These are phyloP conservation scores for Scartelaos histophorus DNA, from an alignment of 2,113 vertebrate genomes.

Conservation along the genomic window DNA sequence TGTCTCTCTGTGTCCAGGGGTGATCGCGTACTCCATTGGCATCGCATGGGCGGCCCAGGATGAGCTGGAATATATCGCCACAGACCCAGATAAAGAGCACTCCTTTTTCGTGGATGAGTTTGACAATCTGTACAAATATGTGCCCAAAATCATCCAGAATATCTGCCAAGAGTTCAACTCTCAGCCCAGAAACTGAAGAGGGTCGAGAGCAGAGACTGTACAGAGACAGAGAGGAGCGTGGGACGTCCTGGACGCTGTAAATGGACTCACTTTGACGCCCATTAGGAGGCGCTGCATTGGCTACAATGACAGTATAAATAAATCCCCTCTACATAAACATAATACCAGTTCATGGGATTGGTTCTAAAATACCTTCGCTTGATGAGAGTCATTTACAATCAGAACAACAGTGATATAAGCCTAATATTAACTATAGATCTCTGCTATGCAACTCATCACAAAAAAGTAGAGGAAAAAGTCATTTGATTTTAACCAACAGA, in stretches of 20 bases:
- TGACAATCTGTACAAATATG: conserved; percentile 88
- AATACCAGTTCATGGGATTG: not conserved
- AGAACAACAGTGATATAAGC: not conserved
- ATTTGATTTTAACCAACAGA: not conserved
- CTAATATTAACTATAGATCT: not conserved
- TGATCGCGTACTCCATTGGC: conserved; percentile 92
- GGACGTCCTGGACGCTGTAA: conserved; percentile 34
- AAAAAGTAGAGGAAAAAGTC: not conserved
- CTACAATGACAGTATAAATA: conserved; percentile 26
- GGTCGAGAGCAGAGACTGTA: not conserved
- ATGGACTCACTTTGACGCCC: conserved; percentile 45
- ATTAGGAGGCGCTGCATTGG: conserved; percentile 48
- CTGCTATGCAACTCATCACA: not conserved
- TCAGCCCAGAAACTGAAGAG: conserved; percentile 89
- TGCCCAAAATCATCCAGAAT: conserved; percentile 90
- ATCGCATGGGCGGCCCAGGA: conserved; percentile 96
- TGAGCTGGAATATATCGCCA: conserved; percentile 94
- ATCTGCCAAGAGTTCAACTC: conserved; percentile 98
- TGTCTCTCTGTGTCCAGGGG: conserved; percentile 73
- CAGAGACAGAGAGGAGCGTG: conserved; percentile 8
- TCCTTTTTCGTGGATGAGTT: conserved; percentile 98
- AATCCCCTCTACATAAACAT: not conserved
- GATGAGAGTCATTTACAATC: not conserved
- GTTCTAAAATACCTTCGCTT: not conserved
- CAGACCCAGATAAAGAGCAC: conserved; percentile 90